phyloP scores from a whole-genome alignment of 2,113 vertebrate species.

The Dromas ardeola region DNA sequence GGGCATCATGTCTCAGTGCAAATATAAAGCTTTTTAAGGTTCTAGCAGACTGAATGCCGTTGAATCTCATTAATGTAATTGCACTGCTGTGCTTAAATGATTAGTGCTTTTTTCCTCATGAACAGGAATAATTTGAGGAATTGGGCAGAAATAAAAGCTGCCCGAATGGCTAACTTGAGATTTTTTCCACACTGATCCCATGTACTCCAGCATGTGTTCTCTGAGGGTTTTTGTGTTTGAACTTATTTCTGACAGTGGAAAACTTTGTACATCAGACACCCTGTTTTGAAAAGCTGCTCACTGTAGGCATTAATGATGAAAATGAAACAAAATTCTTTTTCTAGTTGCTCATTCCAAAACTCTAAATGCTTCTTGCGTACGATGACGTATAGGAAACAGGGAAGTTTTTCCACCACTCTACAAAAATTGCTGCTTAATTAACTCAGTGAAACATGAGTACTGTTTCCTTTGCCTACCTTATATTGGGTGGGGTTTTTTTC shows the following conservation, averaged over 20 bases:
- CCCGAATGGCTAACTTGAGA: background rate
- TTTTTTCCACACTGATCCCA: background rate
- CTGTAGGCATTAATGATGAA: background rate
- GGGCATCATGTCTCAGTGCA: background rate
- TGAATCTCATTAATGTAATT: background rate
- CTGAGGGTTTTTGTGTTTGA: background rate
- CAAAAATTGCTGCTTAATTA: background rate
- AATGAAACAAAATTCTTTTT: background rate
- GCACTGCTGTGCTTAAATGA: background rate
- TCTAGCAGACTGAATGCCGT: background rate
- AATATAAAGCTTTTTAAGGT: background rate
- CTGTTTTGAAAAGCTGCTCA: background rate
- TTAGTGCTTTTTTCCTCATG: background rate
- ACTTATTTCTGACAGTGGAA: background rate
- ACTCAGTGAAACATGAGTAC: background rate
- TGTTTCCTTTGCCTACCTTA: background rate
- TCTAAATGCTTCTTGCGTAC: background rate
- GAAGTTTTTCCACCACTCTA: background rate
- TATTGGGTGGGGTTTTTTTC: background rate
- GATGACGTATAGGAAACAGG: background rate
- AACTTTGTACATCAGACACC: background rate
- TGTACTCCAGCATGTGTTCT: background rate
- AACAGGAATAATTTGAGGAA: background rate
- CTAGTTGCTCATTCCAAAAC: background rate
- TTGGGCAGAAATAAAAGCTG: background rate